These are phyloP conservation scores for Epizoanthus ramosus DNA, from an alignment of 92 coral and sea anemone species.

Conservation along the genomic window DNA sequence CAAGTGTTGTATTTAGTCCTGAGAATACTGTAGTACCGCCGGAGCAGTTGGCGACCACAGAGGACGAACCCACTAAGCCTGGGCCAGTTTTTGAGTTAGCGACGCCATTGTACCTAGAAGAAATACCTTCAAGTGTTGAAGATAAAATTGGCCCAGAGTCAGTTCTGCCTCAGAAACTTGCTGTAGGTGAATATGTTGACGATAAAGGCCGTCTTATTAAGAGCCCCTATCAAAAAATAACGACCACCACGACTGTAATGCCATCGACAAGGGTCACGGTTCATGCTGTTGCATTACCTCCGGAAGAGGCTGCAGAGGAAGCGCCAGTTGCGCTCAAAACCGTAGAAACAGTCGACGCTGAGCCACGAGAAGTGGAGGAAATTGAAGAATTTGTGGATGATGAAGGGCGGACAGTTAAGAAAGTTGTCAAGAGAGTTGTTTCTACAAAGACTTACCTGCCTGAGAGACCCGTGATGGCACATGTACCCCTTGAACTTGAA, in stretches of 20 bases:
- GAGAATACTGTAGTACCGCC: not conserved
- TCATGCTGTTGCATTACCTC: constrained; percentile 15
- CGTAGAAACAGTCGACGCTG: constrained; percentile 8
- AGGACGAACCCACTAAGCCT: not conserved
- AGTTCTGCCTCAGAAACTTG: constrained; percentile 46
- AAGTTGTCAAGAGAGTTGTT: constrained; percentile 7
- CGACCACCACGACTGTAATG: constrained; percentile 15
- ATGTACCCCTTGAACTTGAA: constrained; percentile 38
- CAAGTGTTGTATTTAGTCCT: constrained; percentile 17
- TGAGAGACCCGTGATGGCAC: not conserved
- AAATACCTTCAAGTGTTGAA: not conserved
- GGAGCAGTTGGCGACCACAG: constrained; percentile 3
- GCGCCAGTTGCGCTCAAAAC: not conserved
- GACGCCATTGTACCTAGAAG: constrained; percentile 21
- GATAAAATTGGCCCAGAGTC: constrained; percentile 20
- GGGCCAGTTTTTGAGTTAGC: constrained; percentile 34
- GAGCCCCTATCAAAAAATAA: not conserved
- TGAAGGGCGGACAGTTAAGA: constrained; percentile 25
- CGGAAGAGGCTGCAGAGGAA: constrained; percentile 41
- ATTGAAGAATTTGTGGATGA: constrained; percentile 55
- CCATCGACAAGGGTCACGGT: constrained; percentile 41
- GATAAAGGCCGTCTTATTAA: not conserved
- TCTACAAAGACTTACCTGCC: constrained; percentile 25
- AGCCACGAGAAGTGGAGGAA: constrained; percentile 32
- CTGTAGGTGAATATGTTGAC: constrained; percentile 11